phyloP scores from a whole-genome alignment of 2,888 invertebrate genomes.

The Brachylomia viminalis region DNA sequence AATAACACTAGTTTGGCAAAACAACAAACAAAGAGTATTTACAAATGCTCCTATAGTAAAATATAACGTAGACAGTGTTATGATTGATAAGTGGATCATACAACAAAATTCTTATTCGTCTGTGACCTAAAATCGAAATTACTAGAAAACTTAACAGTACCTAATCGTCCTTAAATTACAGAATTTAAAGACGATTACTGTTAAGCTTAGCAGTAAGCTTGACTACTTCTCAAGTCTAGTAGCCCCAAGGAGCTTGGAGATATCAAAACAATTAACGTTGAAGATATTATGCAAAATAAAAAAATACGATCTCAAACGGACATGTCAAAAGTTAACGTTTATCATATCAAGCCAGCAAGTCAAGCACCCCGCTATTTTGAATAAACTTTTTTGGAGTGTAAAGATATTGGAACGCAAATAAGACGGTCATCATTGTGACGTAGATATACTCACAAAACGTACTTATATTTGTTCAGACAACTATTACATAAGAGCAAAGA shows the following conservation, averaged over 20 bases:
- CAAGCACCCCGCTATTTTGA: conserved; percentile 18
- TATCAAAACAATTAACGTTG: too few relatives aligned
- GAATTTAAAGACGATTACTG: too few relatives aligned
- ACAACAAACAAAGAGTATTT: conserved; percentile 51
- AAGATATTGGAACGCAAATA: background rate
- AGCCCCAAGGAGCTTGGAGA: too few relatives aligned
- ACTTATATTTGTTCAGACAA: background rate
- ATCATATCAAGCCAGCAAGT: conserved; percentile 3
- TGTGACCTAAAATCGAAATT: conserved; percentile 8
- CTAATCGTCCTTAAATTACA: too few relatives aligned
- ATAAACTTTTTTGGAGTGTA: background rate
- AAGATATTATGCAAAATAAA: background rate
- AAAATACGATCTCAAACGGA: background rate
- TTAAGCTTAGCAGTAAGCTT: too few relatives aligned
- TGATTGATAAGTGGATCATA: conserved; percentile 16
- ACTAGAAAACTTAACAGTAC: background rate
- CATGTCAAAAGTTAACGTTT: too few relatives aligned
- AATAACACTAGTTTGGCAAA: conserved; percentile 45
- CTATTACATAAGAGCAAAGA: background rate
- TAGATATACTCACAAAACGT: background rate
- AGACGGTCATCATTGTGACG: background rate
- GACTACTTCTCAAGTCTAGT: background rate
- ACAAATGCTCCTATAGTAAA: conserved; percentile 39
- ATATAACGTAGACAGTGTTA: conserved; percentile 19
- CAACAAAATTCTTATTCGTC: background rate